Percentiles rank a stretch among this genome's conserved stretches.
Evolutionary conservation across 2,888 invertebrate species (phyloP).

Genomic region (Calameuta idolon): DNA sequence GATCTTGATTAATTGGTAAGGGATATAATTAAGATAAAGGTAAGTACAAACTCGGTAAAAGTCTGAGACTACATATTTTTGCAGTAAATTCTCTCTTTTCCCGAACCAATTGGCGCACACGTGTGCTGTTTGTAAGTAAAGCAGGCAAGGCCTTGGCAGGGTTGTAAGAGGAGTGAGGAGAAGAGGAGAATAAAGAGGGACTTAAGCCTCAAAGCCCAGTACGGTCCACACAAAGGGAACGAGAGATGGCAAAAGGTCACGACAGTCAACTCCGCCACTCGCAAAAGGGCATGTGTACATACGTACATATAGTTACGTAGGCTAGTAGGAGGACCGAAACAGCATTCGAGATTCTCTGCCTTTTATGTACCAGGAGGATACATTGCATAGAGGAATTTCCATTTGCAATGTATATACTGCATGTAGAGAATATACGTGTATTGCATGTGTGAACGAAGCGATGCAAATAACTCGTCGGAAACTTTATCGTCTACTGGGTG

Average conservation of each 20-base stretch:
- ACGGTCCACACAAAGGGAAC: not conserved
- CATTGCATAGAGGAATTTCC: not conserved
- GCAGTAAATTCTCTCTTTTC: not conserved
- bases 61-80: not conserved
- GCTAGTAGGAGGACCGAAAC: not conserved
- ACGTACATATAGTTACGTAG: not conserved
- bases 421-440: not conserved
- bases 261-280: not conserved
- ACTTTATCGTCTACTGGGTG: not conserved
- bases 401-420: not conserved
- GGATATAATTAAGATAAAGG: constrained; percentile 14
- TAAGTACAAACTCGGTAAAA: not conserved
- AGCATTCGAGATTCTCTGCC: not conserved
- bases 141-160: constrained; percentile 1
- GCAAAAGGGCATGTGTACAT: not conserved
- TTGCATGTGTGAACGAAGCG: not conserved
- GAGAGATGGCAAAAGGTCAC: not conserved
- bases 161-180: not conserved
- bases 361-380: not conserved
- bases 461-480: not conserved
- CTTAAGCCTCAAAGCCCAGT: not conserved
- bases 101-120: not conserved
- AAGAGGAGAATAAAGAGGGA: not conserved
- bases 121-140: constrained; percentile 6
- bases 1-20: not conserved